Evolutionary conservation across 2,797 vertebrate genomes (phyloP).

Genomic region (Cyclura pinguis): DNA sequence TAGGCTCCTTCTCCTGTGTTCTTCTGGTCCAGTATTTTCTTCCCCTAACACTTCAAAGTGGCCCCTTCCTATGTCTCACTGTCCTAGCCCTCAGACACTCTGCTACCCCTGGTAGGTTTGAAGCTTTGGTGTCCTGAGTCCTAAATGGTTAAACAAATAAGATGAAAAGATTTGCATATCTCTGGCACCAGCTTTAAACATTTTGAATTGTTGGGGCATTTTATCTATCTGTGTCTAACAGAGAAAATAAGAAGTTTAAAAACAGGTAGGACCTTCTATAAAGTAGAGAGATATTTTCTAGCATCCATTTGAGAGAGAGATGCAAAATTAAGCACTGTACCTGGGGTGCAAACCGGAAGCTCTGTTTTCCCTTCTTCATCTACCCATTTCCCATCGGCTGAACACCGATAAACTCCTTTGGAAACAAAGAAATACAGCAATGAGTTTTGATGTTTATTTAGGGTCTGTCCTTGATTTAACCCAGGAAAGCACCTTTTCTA

Average conservation of each 20-base stretch:
- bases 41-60: not conserved
- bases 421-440: constrained; percentile 22
- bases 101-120: not conserved
- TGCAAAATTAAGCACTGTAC: constrained; percentile 61
- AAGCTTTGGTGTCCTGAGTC: not conserved
- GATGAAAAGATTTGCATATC: not conserved
- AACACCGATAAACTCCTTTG: constrained; percentile 75
- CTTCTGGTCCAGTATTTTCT: not conserved
- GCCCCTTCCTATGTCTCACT: no score
- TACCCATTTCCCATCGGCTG: constrained; percentile 78
- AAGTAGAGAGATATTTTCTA: constrained; percentile 14
- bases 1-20: no score
- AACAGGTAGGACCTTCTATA: not conserved
- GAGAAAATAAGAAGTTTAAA: not conserved
- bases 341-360: constrained; percentile 79
- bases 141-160: not conserved
- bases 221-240: not conserved
- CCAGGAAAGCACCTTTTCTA: not conserved
- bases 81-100: not conserved
- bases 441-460: not conserved
- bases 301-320: not conserved
- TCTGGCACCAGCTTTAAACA: not conserved
- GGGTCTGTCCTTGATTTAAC: not conserved
- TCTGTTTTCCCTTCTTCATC: constrained; percentile 66
- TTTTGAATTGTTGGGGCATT: not conserved